phyloP scores from a whole-genome alignment of 2,888 invertebrate genomes.

The Hipparchia semele region DNA sequence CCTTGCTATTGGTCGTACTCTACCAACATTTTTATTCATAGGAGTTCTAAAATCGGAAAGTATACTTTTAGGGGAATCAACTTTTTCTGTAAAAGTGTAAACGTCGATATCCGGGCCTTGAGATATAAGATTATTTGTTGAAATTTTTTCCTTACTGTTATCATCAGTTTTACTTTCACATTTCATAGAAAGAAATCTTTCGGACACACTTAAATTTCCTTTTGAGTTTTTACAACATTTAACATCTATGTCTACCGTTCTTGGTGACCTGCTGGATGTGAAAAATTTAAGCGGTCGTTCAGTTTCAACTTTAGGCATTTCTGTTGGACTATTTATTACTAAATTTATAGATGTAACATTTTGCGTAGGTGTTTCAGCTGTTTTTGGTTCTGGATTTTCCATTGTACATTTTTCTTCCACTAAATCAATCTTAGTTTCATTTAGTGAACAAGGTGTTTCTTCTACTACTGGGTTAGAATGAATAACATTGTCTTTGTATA shows the following conservation, averaged over 20 bases:
- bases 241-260: slow-evolving; percentile 75
- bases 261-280: slow-evolving; percentile 70
- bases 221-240: slow-evolving; percentile 76
- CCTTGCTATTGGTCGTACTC: slow-evolving; percentile 77
- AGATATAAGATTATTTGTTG: slow-evolving; percentile 62
- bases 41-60: slow-evolving; percentile 73
- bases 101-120: slow-evolving; percentile 77
- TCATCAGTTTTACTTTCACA: slow-evolving; percentile 68
- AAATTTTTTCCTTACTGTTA: slow-evolving; percentile 59
- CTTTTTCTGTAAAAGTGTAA: slow-evolving; percentile 78
- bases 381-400: slow-evolving; percentile 49
- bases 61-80: slow-evolving; percentile 77
- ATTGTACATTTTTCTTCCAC: slow-evolving; percentile 37
- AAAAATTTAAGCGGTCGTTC: slow-evolving; percentile 78
- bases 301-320: slow-evolving; percentile 65
- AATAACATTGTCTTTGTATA: slow-evolving; percentile 9
- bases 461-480: slow-evolving; percentile 32
- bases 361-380: slow-evolving; percentile 19
- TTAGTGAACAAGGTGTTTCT: slow-evolving; percentile 41
- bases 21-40: slow-evolving; percentile 67
- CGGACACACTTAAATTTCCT: slow-evolving; percentile 74
- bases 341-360: slow-evolving; percentile 20
- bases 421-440: slow-evolving; percentile 36
- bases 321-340: slow-evolving; percentile 37
- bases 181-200: slow-evolving; percentile 73